Evolutionary conservation across 2,113 vertebrate species (phyloP).

Genomic region (Gopherus flavomarginatus): DNA sequence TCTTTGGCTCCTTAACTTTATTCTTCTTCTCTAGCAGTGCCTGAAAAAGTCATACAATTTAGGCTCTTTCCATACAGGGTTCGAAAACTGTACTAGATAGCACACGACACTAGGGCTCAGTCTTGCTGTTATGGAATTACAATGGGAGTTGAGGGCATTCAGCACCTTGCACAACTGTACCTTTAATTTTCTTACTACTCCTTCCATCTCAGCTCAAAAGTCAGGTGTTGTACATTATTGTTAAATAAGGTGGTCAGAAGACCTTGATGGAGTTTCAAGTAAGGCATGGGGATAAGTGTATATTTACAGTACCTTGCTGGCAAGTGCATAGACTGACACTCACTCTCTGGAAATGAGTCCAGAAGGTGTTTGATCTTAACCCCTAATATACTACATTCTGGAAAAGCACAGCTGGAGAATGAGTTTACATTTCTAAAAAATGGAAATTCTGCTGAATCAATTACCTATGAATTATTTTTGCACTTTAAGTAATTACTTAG

Average conservation of each 20-base stretch:
- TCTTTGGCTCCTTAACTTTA: constrained; percentile 60
- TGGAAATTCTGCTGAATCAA: neutral
- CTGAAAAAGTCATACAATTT: constrained; percentile 71
- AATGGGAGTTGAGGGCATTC: neutral
- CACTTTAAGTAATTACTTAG: neutral
- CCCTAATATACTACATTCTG: neutral
- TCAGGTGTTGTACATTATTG: neutral
- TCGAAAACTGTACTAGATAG: neutral
- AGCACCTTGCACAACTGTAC: neutral
- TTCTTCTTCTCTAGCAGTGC: constrained; percentile 78
- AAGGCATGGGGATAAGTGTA: neutral
- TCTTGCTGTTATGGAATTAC: neutral
- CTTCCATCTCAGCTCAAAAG: neutral
- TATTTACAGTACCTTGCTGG: neutral
- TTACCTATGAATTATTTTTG: neutral
- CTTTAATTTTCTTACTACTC: neutral
- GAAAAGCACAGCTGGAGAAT: neutral
- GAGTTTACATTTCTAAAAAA: neutral
- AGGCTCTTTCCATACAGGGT: neutral
- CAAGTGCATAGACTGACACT: neutral
- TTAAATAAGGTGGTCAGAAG: neutral
- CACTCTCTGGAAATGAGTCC: neutral
- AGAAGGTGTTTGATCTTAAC: neutral
- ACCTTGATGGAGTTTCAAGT: neutral
- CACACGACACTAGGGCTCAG: neutral